Conservation (phyloP, 2,888 invertebrate genomes). For the Petrophora chlorosata region DNA sequence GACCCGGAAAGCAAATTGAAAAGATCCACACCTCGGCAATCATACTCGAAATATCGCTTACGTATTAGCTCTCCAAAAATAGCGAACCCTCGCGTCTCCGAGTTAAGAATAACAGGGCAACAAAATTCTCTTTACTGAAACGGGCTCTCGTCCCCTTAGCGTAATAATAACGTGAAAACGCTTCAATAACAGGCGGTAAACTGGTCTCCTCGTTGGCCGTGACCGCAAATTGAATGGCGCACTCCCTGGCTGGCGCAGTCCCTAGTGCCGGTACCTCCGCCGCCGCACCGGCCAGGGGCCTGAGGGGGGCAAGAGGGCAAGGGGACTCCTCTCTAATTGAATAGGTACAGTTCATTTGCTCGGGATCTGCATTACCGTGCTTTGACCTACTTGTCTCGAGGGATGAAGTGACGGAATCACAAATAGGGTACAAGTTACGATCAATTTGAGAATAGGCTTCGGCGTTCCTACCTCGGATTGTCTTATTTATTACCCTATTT, state of each 20-base stretch:
- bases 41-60: constrained; percentile 13
- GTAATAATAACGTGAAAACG: constrained; percentile 38
- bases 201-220: constrained; percentile 29
- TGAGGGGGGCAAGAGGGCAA: background rate
- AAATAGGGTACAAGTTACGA: constrained; percentile 2
- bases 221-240: constrained; percentile 38
- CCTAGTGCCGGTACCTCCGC: constrained; percentile 2
- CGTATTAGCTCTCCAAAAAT: constrained; percentile 16
- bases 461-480: background rate
- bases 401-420: constrained; percentile 4
- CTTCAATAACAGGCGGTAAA: constrained; percentile 34
- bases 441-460: background rate
- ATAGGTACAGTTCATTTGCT: constrained; percentile 35
- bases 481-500: constrained; percentile 5
- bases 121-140: constrained; percentile 31
- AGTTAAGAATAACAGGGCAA: constrained; percentile 30
- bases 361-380: constrained; percentile 27
- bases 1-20: constrained; percentile 12
- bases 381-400: constrained; percentile 10
- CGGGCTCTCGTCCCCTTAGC: constrained; percentile 30
- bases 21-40: constrained; percentile 13
- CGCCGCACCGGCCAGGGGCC: constrained; percentile 10
- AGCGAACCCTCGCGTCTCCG: constrained; percentile 20
- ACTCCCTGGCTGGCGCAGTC: constrained; percentile 5
- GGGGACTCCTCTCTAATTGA: constrained; percentile 31